These are phyloP conservation scores for Drosophila kambysellisi DNA, from an alignment of 2,888 invertebrate genomes.

Conservation along the genomic window DNA sequence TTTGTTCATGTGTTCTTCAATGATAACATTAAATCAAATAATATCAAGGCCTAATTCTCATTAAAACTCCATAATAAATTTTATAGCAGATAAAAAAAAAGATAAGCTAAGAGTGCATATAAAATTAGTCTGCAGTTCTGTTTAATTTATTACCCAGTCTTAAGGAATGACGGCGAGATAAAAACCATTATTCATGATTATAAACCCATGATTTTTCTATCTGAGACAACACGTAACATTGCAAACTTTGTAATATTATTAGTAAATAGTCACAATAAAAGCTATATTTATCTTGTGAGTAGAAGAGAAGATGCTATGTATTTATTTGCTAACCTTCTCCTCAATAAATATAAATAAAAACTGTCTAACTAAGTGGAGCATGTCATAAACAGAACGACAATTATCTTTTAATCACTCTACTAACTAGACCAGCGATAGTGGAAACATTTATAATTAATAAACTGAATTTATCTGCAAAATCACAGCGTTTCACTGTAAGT, in stretches of 20 bases:
- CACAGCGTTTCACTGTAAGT: background rate
- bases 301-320: background rate
- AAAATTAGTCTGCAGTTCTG: conserved; percentile 3
- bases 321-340: conserved; percentile 1
- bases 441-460: background rate
- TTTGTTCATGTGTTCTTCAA: background rate
- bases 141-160: background rate
- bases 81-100: background rate
- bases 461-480: conserved; percentile 1
- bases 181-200: background rate
- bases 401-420: conserved; percentile 5
- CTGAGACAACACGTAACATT: background rate
- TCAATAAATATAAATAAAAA: background rate
- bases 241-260: background rate
- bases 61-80: background rate
- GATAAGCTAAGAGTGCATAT: background rate
- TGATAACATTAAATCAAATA: background rate
- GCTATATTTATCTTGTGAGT: background rate
- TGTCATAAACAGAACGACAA: conserved; percentile 6
- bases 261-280: background rate
- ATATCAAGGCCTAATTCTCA: background rate
- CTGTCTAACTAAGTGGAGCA: conserved; percentile 10
- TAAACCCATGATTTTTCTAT: conserved; percentile 1
- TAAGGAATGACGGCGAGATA: conserved; percentile 1
- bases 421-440: background rate